Evolutionary conservation across 1,140 invertebrate species (phyloP).

Genomic region (Calosoma granatense): DNA sequence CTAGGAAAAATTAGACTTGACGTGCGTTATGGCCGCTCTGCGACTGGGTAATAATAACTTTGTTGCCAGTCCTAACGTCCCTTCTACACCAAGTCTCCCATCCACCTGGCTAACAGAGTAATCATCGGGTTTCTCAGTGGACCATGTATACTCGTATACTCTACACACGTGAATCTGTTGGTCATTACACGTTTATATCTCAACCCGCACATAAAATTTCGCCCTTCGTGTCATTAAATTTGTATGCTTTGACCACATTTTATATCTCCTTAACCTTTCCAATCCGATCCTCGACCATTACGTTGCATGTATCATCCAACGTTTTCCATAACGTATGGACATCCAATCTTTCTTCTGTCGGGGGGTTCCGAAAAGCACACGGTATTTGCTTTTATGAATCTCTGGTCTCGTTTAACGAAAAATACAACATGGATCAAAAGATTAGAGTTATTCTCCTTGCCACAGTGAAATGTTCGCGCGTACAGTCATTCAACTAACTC

Average conservation of each 20-base stretch:
- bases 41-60: background rate
- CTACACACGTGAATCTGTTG: background rate
- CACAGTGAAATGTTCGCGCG: background rate
- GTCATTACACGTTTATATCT: background rate
- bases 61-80: background rate
- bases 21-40: background rate
- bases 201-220: background rate
- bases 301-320: background rate
- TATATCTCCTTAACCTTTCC: background rate
- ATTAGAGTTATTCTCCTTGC: background rate
- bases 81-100: background rate
- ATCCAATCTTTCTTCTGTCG: background rate
- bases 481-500: background rate
- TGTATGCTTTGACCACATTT: background rate
- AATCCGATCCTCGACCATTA: background rate
- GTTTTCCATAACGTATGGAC: background rate
- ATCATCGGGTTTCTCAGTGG: background rate
- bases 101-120: background rate
- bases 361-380: no score
- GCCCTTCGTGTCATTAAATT: slow-evolving; percentile 3
- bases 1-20: background rate
- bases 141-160: background rate
- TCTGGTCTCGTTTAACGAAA: background rate
- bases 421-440: background rate
- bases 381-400: background rate